Evolutionary conservation across 2,888 invertebrate genomes (phyloP).

Genomic region (Cheilosia scutellata): DNA sequence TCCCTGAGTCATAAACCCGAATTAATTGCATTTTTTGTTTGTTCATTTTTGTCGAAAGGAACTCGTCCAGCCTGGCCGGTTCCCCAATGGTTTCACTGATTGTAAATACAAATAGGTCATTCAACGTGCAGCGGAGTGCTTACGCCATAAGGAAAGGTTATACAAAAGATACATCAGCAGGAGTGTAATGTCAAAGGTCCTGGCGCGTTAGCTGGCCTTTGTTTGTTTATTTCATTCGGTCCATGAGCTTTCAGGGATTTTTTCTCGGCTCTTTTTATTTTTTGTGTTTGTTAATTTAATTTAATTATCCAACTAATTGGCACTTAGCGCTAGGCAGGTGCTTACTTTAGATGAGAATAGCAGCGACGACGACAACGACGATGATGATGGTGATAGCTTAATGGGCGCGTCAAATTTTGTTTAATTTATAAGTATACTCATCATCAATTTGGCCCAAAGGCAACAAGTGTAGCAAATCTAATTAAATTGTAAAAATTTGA

Average conservation of each 20-base stretch:
- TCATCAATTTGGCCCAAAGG: slow-evolving; percentile 47
- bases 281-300: slow-evolving; percentile 64
- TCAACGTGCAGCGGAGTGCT: slow-evolving; percentile 34
- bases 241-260: slow-evolving; percentile 35
- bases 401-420: slow-evolving; percentile 54
- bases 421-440: slow-evolving; percentile 54
- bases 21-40: slow-evolving; percentile 33
- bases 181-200: slow-evolving; percentile 7
- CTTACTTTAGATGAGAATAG: slow-evolving; percentile 25
- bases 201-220: slow-evolving; percentile 26
- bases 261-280: background rate
- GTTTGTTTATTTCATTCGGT: slow-evolving; percentile 63
- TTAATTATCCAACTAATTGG: slow-evolving; percentile 74
- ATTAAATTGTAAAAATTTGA: slow-evolving; percentile 60
- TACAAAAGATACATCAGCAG: slow-evolving; percentile 52
- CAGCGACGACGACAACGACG: slow-evolving; percentile 5
- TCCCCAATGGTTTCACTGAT: slow-evolving; percentile 28
- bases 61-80: background rate
- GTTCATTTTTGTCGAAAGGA: slow-evolving; percentile 1
- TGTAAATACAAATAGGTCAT: slow-evolving; percentile 58
- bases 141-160: slow-evolving; percentile 44
- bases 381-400: slow-evolving; percentile 59
- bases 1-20: slow-evolving; percentile 32
- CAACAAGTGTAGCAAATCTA: slow-evolving; percentile 65
- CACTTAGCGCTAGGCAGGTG: slow-evolving; percentile 72